These are phyloP conservation scores for Sipha maydis DNA, from an alignment of 2,888 invertebrate genomes.

Conservation along the genomic window DNA sequence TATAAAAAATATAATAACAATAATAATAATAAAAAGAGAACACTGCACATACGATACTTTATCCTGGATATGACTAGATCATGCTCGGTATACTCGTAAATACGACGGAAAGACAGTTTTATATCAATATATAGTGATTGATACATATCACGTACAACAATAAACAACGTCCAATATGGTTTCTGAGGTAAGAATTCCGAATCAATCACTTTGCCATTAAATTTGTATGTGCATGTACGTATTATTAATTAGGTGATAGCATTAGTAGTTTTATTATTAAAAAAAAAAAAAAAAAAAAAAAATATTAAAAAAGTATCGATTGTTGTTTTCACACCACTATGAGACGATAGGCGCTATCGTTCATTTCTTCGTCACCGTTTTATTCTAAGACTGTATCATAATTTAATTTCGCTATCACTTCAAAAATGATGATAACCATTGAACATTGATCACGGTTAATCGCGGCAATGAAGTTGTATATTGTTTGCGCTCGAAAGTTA, in stretches of 20 bases:
- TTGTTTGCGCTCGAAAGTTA: background rate
- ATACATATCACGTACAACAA: constrained; percentile 13
- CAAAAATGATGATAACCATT: background rate
- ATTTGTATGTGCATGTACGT: background rate
- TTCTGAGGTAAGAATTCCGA: constrained; percentile 32
- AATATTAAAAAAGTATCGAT: too few species aligned
- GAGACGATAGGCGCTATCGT: too few species aligned
- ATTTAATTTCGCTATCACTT: background rate
- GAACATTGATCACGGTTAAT: background rate
- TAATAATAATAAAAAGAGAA: background rate
- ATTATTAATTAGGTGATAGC: too few species aligned
- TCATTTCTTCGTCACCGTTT: background rate
- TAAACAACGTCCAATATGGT: background rate
- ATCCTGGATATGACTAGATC: constrained; percentile 29
- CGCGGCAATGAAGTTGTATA: background rate
- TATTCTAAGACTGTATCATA: background rate
- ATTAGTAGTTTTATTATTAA: too few species aligned
- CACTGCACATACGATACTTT: background rate
- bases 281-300: too few species aligned
- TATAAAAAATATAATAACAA: background rate
- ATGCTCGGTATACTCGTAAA: constrained; percentile 13
- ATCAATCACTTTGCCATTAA: background rate
- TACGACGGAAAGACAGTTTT: constrained; percentile 2
- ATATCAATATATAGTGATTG: constrained; percentile 21
- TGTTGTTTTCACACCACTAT: too few species aligned